A percentile compares a stretch with the other conserved stretches of the same genome.
phyloP scores from a whole-genome alignment of 2,113 vertebrate species.

The Phycodurus eques region DNA sequence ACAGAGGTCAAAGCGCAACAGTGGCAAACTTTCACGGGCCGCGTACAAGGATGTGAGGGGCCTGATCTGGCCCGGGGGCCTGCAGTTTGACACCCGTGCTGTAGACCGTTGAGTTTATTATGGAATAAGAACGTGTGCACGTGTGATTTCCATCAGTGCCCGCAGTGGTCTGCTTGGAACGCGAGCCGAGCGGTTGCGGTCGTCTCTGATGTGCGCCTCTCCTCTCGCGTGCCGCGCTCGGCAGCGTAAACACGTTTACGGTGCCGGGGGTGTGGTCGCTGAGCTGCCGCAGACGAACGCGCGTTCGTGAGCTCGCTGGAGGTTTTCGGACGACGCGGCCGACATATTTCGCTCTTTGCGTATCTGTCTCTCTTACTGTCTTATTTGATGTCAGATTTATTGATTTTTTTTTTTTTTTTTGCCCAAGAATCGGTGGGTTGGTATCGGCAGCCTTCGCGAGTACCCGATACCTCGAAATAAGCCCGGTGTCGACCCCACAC shows the following conservation, averaged over 20 bases:
- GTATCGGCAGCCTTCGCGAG: too few relatives aligned
- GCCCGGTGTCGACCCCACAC: too few relatives aligned
- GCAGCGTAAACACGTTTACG: constrained; percentile 61
- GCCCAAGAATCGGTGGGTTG: too few relatives aligned
- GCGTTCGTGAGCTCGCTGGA: constrained; percentile 44
- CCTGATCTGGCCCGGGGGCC: neutral
- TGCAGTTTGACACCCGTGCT: neutral
- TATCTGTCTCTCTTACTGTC: constrained; percentile 13
- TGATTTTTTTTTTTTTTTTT: neutral
- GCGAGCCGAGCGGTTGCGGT: constrained; percentile 41
- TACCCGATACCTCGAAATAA: too few relatives aligned
- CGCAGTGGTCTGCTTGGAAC: constrained; percentile 48
- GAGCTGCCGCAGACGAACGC: constrained; percentile 28
- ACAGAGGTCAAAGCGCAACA: too few relatives aligned
- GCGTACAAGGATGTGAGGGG: neutral
- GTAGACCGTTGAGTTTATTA: neutral
- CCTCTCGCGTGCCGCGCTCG: constrained; percentile 28
- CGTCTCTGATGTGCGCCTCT: constrained; percentile 33
- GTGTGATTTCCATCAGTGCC: constrained; percentile 56
- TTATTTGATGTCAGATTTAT: constrained; percentile 23
- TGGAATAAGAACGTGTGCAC: constrained; percentile 2
- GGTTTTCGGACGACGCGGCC: constrained; percentile 8
- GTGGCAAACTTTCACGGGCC: neutral
- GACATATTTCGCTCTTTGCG: constrained; percentile 32
- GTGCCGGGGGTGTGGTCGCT: constrained; percentile 26